phyloP scores from a whole-genome alignment of 2,888 invertebrate genomes.

The Agrochola macilenta region DNA sequence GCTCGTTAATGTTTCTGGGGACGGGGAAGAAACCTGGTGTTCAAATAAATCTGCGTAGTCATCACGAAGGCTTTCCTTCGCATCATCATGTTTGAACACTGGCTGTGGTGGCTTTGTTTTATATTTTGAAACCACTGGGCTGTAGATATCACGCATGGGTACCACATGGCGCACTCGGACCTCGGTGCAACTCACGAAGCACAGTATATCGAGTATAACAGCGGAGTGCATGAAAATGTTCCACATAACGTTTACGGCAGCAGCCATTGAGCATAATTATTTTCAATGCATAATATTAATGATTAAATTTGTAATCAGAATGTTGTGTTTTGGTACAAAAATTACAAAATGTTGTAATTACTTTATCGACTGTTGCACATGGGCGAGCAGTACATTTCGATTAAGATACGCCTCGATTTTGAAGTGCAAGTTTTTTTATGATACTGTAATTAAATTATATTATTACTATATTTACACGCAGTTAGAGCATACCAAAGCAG shows the following conservation, averaged over 20 bases:
- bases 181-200: slow-evolving; percentile 11
- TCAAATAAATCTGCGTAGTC: not conserved
- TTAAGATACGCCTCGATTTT: not conserved
- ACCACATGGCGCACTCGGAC: slow-evolving; percentile 19
- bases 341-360: slow-evolving; percentile 9
- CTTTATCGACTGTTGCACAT: slow-evolving; percentile 14
- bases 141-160: not conserved
- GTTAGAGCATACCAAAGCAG: not conserved
- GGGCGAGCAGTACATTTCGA: not conserved
- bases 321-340: slow-evolving; percentile 46
- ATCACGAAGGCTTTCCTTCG: no score
- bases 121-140: not conserved
- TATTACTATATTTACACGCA: not conserved
- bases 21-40: no score
- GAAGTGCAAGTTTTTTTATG: not conserved
- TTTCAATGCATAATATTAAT: not conserved
- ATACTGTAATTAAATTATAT: not conserved
- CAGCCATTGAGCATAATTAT: slow-evolving; percentile 11
- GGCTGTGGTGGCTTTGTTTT: not conserved
- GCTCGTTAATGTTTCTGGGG: not conserved
- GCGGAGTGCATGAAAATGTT: slow-evolving; percentile 15
- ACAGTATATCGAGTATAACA: slow-evolving; percentile 24
- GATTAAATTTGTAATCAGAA: slow-evolving; percentile 19
- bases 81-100: not conserved
- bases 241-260: slow-evolving; percentile 43